A percentile compares a stretch with the other conserved stretches of the same genome.
These are phyloP conservation scores for Forficula auricularia DNA, from an alignment of 1,140 invertebrate species.

Conservation along the genomic window DNA sequence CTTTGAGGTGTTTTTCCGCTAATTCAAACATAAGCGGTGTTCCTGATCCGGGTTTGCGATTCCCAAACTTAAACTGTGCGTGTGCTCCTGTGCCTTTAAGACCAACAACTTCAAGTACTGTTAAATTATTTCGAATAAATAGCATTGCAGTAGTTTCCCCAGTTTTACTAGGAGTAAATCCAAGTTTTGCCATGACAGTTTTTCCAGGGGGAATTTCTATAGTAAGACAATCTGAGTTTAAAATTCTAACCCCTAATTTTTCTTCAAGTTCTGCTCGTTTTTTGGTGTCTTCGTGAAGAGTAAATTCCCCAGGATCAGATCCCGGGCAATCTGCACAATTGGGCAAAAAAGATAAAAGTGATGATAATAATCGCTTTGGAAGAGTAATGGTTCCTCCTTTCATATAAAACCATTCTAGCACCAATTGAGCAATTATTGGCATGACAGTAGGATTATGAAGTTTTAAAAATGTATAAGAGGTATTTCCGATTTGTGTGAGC, in stretches of 20 bases:
- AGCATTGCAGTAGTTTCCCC: slow-evolving; percentile 24
- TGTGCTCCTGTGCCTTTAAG: slow-evolving; percentile 64
- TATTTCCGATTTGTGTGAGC: slow-evolving; percentile 64
- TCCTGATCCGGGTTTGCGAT: slow-evolving; percentile 57
- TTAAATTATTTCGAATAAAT: slow-evolving; percentile 71
- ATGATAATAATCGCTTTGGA: background rate
- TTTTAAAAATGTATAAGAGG: slow-evolving; percentile 40
- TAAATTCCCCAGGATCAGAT: slow-evolving; percentile 24
- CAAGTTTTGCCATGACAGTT: slow-evolving; percentile 23
- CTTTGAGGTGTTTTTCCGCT: slow-evolving; percentile 60
- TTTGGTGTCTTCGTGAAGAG: slow-evolving; percentile 20
- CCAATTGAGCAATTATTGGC: slow-evolving; percentile 39
- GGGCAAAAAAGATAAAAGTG: slow-evolving; percentile 15
- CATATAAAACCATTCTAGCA: slow-evolving; percentile 35
- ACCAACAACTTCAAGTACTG: slow-evolving; percentile 69
- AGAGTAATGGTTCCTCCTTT: slow-evolving; percentile 4
- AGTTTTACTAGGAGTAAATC: slow-evolving; percentile 24
- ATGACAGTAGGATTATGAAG: slow-evolving; percentile 41
- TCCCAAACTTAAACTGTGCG: slow-evolving; percentile 81
- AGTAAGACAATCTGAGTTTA: no score
- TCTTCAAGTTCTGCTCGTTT: slow-evolving; percentile 20
- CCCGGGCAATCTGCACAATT: slow-evolving; percentile 21
- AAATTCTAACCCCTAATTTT: slow-evolving; percentile 18
- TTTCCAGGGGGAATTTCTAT: slow-evolving; percentile 25
- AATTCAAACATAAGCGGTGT: slow-evolving; percentile 70